Conservation (phyloP, 2,113 vertebrate genomes). For the Phalacrocorax carbo region DNA sequence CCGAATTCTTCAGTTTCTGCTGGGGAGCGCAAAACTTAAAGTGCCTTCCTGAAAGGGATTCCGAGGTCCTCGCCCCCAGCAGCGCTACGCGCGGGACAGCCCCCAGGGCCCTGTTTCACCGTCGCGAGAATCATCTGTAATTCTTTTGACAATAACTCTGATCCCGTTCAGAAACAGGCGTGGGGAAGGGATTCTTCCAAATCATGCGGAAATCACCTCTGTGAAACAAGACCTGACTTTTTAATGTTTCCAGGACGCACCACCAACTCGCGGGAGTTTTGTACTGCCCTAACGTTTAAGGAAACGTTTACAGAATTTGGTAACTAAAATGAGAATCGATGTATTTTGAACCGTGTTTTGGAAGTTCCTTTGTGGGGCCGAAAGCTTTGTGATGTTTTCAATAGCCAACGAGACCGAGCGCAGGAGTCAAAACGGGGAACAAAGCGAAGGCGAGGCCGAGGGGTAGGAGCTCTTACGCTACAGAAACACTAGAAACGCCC, state of each 20-base stretch:
- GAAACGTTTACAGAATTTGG: slow-evolving; percentile 48
- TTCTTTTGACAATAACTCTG: not conserved
- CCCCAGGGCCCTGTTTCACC: not conserved
- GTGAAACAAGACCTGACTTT: not conserved
- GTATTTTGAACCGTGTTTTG: slow-evolving; percentile 39
- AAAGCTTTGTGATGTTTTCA: not conserved
- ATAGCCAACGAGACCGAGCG: fast-evolving
- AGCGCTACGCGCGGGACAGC: not conserved
- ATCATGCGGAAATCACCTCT: not conserved
- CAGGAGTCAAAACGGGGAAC: not conserved
- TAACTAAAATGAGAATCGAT: slow-evolving; percentile 65
- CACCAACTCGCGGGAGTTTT: not conserved
- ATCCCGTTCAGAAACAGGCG: not conserved
- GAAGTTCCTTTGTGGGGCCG: not conserved
- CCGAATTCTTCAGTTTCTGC: slow-evolving; percentile 87
- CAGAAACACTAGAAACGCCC: fast-evolving
- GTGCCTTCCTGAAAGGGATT: slow-evolving; percentile 85
- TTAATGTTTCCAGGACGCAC: not conserved
- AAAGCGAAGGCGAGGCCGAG: fast-evolving
- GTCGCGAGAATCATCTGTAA: not conserved
- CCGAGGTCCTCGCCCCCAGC: not conserved
- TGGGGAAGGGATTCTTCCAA: not conserved
- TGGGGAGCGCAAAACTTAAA: slow-evolving; percentile 89
- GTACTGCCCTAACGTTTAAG: not conserved
- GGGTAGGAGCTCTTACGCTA: not conserved